Base-by-base conservation (phyloP, 2,797 vertebrate genomes). In the Phaenicophaeus curvirostris region DNA sequence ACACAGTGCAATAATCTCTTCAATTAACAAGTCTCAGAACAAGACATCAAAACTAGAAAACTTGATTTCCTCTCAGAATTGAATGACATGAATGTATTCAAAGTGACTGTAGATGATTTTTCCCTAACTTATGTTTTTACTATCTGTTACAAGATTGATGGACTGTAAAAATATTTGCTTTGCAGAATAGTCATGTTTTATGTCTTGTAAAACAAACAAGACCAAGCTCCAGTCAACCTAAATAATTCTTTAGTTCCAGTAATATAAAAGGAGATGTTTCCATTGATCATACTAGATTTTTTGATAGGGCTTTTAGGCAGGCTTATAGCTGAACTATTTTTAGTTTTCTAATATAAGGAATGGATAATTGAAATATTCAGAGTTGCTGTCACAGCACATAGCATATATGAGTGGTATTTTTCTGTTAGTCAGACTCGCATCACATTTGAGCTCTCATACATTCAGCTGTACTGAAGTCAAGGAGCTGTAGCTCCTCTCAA, bases 131-230 rank as follows among this genome's bases (percentile, higher is more conserved):
- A 8, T 94, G 42, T 81, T 92, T 93, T 73, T 33, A 71, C 15
- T 93, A 48, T 93, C n/a, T 88, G 20, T 75, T 88, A 11, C 30
- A 58, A 69, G 8, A 17, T 51, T 91, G 80, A 58, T 37, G 27
- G 39, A 30, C 59, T 79, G 59, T 68, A 94, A 86, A 96, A 96
- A 69, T 62, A 54, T 61, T 93, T 91, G 17, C 55, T 81, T 90
- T 86, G n/a, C 39, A 48, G 35, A 80, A 23, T 42, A 68, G 31
- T 59, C 28, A 58, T 51, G 15, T 16, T 83, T 48, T 67, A 7
- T 67, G 24, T 78, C 73, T 78, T 85, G 4, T 65, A 75, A 85
- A 91, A 72, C 33, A 89, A 78, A 74, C 44, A 85, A 81, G 91
- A 55, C 31, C 12, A 51, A 89, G 48, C 15, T 41, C 30, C 13